These are phyloP conservation scores for Aphrophora alni DNA, from an alignment of 2,888 invertebrate species.

Conservation along the genomic window DNA sequence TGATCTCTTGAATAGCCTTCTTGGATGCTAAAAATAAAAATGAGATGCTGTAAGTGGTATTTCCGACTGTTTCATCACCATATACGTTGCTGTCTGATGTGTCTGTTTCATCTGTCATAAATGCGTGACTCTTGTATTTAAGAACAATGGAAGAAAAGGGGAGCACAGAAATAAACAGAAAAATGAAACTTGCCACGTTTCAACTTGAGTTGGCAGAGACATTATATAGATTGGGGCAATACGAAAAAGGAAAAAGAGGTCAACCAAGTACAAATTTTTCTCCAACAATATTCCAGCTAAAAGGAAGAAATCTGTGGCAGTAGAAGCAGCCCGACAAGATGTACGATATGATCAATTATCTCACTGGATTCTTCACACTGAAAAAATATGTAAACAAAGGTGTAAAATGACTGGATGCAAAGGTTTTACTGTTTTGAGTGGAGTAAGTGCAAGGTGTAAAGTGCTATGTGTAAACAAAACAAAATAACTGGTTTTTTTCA, in stretches of 20 bases:
- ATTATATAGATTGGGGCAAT: neutral
- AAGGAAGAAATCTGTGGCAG: neutral
- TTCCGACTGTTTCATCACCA: neutral
- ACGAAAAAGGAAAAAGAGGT: neutral
- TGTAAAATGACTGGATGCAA: constrained; percentile 9
- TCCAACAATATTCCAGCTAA: neutral
- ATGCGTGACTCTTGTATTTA: constrained; percentile 6
- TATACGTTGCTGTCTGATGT: no score
- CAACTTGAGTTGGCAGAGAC: neutral
- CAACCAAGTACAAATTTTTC: neutral
- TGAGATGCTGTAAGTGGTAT: neutral
- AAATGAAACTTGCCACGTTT: neutral
- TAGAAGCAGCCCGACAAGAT: neutral
- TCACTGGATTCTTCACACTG: neutral
- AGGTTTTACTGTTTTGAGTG: neutral
- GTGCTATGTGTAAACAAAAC: no score
- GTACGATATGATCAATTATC: neutral
- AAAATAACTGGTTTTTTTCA: no score
- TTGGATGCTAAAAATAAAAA: neutral
- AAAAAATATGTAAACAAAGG: neutral
- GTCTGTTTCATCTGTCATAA: neutral
- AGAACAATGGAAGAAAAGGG: neutral
- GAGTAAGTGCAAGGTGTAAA: no score
- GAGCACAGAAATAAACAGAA: neutral
- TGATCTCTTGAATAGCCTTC: neutral